Conservation (phyloP, 2,113 vertebrate species). For the Tupaia tana region DNA sequence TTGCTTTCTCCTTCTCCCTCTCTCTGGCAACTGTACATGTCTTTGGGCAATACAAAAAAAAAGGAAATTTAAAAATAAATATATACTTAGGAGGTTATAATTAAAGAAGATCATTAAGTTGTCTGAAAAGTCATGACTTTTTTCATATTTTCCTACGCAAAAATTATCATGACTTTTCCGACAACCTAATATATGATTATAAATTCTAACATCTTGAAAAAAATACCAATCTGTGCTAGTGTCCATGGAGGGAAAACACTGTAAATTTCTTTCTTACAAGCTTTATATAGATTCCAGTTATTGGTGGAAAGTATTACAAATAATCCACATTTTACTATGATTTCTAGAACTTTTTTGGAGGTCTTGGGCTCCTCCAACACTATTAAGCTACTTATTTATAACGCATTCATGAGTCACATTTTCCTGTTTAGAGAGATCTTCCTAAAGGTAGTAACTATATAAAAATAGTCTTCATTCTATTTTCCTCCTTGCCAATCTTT, state of each 20-base stretch:
- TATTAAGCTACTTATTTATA: neutral
- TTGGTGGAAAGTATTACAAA: constrained; percentile 41
- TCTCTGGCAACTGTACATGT: no score
- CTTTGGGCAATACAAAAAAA: no score
- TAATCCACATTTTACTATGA: neutral
- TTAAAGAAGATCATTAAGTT: neutral
- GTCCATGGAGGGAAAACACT: neutral
- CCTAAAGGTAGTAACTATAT: neutral
- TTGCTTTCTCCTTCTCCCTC: no score
- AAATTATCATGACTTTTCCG: no score
- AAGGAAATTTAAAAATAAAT: neutral
- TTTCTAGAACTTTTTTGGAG: constrained; percentile 6
- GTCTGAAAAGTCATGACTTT: no score
- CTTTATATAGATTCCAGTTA: constrained; percentile 4
- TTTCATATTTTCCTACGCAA: no score
- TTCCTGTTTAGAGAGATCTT: constrained; percentile 30
- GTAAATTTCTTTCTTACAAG: constrained; percentile 24
- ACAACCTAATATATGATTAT: neutral
- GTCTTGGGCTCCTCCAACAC: neutral
- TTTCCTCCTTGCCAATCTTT: constrained; percentile 13
- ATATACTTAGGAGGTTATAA: neutral
- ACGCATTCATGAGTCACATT: neutral
- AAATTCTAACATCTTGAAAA: constrained; percentile 30
- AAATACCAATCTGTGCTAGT: neutral
- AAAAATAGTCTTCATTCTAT: constrained; percentile 28